Evolutionary conservation across 2,888 invertebrate species (phyloP).

Genomic region (Helobdella robusta): DNA sequence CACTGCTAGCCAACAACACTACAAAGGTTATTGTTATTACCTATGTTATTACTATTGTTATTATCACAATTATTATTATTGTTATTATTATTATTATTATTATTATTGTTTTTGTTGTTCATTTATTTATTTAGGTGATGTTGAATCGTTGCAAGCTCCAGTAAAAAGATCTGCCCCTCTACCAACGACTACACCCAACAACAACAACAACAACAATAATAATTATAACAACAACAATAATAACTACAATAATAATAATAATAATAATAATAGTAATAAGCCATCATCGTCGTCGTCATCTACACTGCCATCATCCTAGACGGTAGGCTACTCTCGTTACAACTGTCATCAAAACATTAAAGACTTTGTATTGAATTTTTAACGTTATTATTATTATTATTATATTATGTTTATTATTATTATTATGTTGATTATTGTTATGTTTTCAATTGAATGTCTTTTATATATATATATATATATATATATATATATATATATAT

Average conservation of each 20-base stretch:
- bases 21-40: neutral
- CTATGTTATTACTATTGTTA: neutral
- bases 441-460: neutral
- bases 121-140: neutral
- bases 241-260: neutral
- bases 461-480: constrained; percentile 15
- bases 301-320: neutral
- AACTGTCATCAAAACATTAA: neutral
- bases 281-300: neutral
- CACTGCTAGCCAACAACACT: neutral
- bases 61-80: neutral
- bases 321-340: too few relatives aligned
- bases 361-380: too few relatives aligned
- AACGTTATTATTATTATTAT: neutral
- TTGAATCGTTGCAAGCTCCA: neutral
- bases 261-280: neutral
- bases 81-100: neutral
- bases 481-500: constrained; percentile 13
- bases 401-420: neutral
- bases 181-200: too few relatives aligned
- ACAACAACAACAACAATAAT: too few relatives aligned
- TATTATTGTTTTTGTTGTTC: constrained; percentile 5
- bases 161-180: too few relatives aligned
- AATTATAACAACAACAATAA: too few relatives aligned
- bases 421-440: neutral